Conservation (phyloP, 2,797 vertebrate genomes). For the Anableps anableps region DNA sequence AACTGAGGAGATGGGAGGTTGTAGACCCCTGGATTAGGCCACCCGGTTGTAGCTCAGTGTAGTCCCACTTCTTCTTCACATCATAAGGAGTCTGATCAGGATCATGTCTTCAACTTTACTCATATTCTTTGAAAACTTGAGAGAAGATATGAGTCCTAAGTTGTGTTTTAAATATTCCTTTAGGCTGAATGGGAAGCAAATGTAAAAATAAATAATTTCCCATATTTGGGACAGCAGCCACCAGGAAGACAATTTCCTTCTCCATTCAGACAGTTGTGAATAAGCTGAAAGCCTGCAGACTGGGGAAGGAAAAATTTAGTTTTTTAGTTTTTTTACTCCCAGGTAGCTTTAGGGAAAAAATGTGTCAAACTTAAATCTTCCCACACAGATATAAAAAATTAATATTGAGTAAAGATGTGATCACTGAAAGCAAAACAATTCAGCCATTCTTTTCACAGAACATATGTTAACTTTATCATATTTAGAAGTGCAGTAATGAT, state of each 20-base stretch:
- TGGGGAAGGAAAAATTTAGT: background rate
- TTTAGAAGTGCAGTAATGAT: background rate
- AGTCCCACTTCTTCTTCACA: no score
- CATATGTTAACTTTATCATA: background rate
- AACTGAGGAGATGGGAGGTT: no score
- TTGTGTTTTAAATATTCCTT: background rate
- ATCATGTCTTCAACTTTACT: no score
- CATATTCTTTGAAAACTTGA: no score
- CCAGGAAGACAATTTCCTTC: background rate
- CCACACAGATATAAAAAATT: background rate
- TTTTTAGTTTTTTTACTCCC: background rate
- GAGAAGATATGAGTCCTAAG: background rate
- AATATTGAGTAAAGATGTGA: background rate
- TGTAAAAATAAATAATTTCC: background rate
- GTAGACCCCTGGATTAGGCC: no score
- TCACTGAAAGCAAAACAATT: background rate
- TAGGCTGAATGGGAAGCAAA: background rate
- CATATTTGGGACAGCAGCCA: background rate
- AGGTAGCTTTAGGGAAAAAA: background rate
- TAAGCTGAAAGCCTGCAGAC: background rate
- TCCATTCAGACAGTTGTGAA: background rate
- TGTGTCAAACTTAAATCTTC: background rate
- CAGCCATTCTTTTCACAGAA: background rate
- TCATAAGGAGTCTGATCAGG: no score
- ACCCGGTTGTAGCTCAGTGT: no score